Conservation (phyloP, 2,113 vertebrate genomes). For the Hypomesus transpacificus region DNA sequence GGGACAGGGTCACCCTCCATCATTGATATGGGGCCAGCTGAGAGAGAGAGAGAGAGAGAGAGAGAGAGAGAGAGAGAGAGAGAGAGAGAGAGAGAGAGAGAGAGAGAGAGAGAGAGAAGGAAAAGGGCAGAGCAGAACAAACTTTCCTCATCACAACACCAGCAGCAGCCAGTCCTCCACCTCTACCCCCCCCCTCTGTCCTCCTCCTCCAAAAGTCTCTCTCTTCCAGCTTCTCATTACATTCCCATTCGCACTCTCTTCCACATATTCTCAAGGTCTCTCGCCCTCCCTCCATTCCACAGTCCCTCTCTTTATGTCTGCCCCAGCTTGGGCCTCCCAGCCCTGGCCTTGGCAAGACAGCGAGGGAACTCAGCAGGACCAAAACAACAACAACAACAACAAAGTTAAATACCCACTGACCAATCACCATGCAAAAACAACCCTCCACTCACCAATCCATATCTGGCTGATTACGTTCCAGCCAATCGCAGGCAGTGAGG, state of each 20-base stretch:
- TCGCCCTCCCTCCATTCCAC: background rate
- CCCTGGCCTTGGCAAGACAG: constrained; percentile 30
- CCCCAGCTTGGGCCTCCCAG: constrained; percentile 30
- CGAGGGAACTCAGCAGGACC: constrained; percentile 23
- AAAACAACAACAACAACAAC: constrained; percentile 55
- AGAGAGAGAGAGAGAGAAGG: background rate
- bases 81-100: constrained; percentile 29
- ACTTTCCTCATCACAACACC: background rate
- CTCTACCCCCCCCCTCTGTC: background rate
- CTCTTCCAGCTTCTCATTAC: constrained; percentile 10
- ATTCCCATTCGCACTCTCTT: too few species aligned
- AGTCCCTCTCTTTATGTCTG: constrained; percentile 9
- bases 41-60: constrained; percentile 4
- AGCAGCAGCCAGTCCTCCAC: background rate
- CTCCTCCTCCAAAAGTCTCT: background rate
- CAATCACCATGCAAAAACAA: constrained; percentile 27
- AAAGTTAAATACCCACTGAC: constrained; percentile 27
- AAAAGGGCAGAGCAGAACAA: background rate
- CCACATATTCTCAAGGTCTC: background rate
- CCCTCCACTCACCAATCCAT: constrained; percentile 21
- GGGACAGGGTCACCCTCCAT: constrained; percentile 1
- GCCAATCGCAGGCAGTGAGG: constrained; percentile 25
- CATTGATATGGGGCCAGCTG: constrained; percentile 3
- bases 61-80: constrained; percentile 13
- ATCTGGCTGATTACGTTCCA: constrained; percentile 20